Evolutionary conservation across 2,113 vertebrate genomes (phyloP).

Genomic region (Odobenus rosmarus): DNA sequence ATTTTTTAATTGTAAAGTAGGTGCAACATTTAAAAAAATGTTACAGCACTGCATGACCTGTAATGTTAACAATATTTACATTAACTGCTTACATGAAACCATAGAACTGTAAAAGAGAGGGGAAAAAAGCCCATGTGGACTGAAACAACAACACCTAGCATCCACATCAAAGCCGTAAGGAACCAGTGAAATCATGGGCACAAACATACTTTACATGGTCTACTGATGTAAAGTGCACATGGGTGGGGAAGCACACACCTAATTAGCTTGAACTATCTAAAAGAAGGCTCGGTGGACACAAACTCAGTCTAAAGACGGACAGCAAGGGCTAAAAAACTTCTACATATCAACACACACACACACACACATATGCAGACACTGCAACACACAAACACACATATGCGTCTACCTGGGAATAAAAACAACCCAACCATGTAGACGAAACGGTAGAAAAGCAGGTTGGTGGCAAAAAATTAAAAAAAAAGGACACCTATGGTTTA

Average conservation of each 20-base stretch:
- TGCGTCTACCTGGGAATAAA: conserved; percentile 76
- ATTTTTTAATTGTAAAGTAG: conserved; percentile 96
- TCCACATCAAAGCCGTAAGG: conserved; percentile 88
- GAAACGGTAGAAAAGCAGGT: conserved; percentile 74
- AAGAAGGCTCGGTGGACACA: conserved; percentile 80
- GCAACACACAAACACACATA: conserved; percentile 41
- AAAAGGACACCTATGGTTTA: conserved; percentile 67
- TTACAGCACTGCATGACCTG: conserved; percentile 97
- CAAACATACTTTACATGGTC: conserved; percentile 89
- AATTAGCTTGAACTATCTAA: conserved; percentile 78
- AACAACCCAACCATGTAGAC: conserved; percentile 76
- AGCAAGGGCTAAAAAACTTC: conserved; percentile 63
- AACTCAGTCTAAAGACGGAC: conserved; percentile 68
- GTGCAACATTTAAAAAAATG: conserved; percentile 98
- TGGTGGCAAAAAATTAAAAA: conserved; percentile 27
- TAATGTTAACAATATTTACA: conserved; percentile 98
- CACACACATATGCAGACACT: conserved; percentile 44
- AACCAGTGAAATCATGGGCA: conserved; percentile 90
- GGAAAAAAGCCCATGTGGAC: conserved; percentile 86
- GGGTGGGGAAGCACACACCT: conserved; percentile 88
- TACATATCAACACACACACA: conserved; percentile 68
- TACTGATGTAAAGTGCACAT: conserved; percentile 90
- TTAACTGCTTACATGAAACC: conserved; percentile 94
- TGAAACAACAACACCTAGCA: conserved; percentile 89
- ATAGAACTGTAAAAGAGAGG: conserved; percentile 84